Evolutionary conservation across 2,888 invertebrate genomes (phyloP).

Genomic region (Temnothorax unifasciatus): DNA sequence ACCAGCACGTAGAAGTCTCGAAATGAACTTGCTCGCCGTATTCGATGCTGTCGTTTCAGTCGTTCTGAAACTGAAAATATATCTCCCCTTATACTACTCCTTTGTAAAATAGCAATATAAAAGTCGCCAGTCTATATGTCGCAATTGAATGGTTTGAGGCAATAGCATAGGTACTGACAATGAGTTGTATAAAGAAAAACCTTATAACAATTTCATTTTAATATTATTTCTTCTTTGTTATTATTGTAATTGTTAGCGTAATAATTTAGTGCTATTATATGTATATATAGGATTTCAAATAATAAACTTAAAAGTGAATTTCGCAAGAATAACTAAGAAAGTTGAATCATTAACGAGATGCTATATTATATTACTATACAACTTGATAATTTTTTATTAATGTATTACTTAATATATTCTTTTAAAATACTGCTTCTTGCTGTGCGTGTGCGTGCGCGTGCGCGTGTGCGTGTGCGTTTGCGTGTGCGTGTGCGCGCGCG

Average conservation of each 20-base stretch:
- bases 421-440: too few species aligned
- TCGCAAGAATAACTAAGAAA: not conserved
- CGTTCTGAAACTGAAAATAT: slow-evolving; percentile 34
- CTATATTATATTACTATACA: not conserved
- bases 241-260: not conserved
- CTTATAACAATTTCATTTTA: not conserved
- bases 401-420: too few species aligned
- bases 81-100: not conserved
- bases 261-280: not conserved
- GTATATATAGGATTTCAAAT: not conserved
- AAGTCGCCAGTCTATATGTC: not conserved
- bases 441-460: too few species aligned
- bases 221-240: not conserved
- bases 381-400: too few species aligned
- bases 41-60: slow-evolving; percentile 38
- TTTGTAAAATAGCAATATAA: slow-evolving; percentile 18
- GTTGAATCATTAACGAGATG: not conserved
- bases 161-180: not conserved
- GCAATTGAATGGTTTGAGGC: slow-evolving; percentile 23
- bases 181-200: not conserved
- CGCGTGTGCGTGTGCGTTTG: too few species aligned
- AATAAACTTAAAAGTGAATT: not conserved
- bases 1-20: slow-evolving; percentile 65
- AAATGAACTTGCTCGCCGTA: slow-evolving; percentile 64
- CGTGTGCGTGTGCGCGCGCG: too few species aligned